These are phyloP conservation scores for Chlorospingus flavigularis DNA, from an alignment of 2,797 vertebrate species.

Conservation along the genomic window DNA sequence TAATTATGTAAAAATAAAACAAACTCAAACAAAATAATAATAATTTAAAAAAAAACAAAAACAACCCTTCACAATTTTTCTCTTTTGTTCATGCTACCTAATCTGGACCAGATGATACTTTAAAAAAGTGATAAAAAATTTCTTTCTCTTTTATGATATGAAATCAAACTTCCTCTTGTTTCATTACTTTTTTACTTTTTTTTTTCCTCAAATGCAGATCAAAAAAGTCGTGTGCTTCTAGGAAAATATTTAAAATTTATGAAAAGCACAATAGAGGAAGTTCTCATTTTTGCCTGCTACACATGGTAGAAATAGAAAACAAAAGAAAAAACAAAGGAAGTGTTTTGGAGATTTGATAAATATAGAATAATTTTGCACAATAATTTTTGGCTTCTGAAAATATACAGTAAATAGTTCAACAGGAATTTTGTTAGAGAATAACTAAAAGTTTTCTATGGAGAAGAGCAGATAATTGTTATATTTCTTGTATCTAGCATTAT, in stretches of 20 bases:
- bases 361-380: not conserved
- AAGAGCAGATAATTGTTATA: not conserved
- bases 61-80: fast-evolving
- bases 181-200: not conserved
- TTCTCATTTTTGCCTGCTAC: not conserved
- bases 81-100: not conserved
- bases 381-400: not conserved
- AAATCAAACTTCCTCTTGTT: not conserved
- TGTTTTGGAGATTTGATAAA: not conserved
- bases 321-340: not conserved
- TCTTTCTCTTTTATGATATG: not conserved
- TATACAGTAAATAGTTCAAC: not conserved
- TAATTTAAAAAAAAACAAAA: too few species aligned
- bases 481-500: not conserved
- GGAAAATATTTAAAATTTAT: not conserved
- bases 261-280: not conserved
- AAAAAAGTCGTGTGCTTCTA: fast-evolving
- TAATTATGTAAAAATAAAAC: not conserved
- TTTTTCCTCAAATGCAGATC: not conserved
- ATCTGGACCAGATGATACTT: not conserved
- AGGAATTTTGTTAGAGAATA: not conserved
- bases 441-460: not conserved
- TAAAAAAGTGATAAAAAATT: not conserved
- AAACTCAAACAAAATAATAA: not conserved
- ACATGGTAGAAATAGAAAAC: not conserved